These are phyloP conservation scores for Bradypodion pumilum DNA, from an alignment of 2,797 vertebrate genomes.

Conservation along the genomic window DNA sequence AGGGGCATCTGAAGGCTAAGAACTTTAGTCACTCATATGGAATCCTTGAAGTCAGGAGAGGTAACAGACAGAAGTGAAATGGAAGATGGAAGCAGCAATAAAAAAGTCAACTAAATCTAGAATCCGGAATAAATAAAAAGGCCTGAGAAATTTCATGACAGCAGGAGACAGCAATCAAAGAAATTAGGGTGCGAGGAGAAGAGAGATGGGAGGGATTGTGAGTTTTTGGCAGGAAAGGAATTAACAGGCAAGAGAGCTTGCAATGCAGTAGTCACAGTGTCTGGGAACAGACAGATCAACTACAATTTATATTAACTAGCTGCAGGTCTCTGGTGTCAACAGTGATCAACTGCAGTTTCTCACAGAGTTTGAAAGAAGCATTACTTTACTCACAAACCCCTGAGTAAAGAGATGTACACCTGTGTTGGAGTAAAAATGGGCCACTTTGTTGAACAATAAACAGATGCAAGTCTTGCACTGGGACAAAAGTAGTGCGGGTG, in stretches of 20 bases:
- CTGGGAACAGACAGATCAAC: neutral
- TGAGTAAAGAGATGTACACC: too few relatives aligned
- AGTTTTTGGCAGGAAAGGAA: neutral
- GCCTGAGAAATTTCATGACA: neutral
- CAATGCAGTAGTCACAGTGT: too few relatives aligned
- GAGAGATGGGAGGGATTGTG: neutral
- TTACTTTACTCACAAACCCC: too few relatives aligned
- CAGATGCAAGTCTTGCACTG: too few relatives aligned
- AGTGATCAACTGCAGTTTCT: neutral
- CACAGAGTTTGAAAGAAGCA: neutral
- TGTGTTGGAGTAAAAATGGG: too few relatives aligned
- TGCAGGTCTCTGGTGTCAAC: neutral
- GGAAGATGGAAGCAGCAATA: neutral
- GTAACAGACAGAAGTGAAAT: neutral
- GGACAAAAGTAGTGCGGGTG: too few relatives aligned
- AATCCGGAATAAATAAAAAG: neutral
- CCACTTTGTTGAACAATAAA: too few relatives aligned
- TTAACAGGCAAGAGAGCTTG: neutral
- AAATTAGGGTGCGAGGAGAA: neutral
- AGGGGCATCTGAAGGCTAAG: neutral
- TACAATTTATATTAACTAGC: neutral
- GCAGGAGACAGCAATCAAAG: neutral
- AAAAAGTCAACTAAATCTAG: neutral
- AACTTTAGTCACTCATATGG: neutral
- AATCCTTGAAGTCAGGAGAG: neutral